Conservation (phyloP, 1,140 invertebrate genomes). For the Gryllus bimaculatus region DNA sequence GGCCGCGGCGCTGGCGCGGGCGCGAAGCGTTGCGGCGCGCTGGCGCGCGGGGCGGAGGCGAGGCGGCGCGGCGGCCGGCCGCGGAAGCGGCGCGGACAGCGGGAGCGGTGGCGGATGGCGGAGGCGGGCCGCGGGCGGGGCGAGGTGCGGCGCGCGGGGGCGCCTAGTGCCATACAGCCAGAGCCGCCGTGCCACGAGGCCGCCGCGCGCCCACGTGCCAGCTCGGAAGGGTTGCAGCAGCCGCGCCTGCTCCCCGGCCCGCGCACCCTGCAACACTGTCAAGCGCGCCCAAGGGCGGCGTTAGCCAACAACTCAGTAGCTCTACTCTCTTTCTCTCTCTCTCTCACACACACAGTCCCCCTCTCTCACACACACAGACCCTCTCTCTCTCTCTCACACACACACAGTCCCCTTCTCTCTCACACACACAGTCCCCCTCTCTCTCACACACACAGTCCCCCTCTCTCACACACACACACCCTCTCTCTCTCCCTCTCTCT, state of each 20-base stretch:
- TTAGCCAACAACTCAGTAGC: no score
- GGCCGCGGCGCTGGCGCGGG: constrained; percentile 16
- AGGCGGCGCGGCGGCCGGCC: background rate
- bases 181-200: constrained; percentile 12
- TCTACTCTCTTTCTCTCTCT: no score
- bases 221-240: background rate
- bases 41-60: background rate
- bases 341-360: no score
- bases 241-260: background rate
- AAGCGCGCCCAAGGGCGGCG: no score
- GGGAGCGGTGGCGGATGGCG: constrained; percentile 1
- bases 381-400: no score
- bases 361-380: no score
- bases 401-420: no score
- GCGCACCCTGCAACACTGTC: no score
- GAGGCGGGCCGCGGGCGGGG: constrained; percentile 9
- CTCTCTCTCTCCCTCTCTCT: no score
- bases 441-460: no score
- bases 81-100: background rate
- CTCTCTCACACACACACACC: no score
- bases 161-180: constrained; percentile 18
- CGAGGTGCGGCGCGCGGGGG: constrained; percentile 12
- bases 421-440: no score
- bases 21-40: background rate
- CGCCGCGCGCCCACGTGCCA: background rate